These are phyloP conservation scores for Amitus sp. DNA, from an alignment of 2,888 invertebrate species.

Conservation along the genomic window DNA sequence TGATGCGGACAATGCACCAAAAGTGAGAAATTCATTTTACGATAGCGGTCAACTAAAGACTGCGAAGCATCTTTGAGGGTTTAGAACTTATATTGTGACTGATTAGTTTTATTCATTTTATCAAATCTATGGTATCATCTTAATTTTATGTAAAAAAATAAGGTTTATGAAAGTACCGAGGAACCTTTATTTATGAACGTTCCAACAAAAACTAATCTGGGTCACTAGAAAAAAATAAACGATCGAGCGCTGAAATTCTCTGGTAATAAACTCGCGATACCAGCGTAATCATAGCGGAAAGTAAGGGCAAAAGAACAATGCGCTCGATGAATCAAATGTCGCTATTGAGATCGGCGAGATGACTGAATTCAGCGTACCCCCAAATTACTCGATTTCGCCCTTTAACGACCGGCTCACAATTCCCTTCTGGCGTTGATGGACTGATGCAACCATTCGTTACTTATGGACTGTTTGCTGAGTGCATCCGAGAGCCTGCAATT, in stretches of 20 bases:
- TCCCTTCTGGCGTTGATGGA: slow-evolving; percentile 32
- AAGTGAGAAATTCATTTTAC: slow-evolving; percentile 37
- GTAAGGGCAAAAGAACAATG: slow-evolving; percentile 10
- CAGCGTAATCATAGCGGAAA: too few relatives aligned
- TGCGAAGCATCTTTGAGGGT: too few relatives aligned
- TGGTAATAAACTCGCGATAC: too few relatives aligned
- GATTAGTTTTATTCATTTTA: too few relatives aligned
- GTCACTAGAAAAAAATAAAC: too few relatives aligned
- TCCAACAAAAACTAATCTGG: too few relatives aligned
- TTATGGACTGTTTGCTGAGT: slow-evolving; percentile 29
- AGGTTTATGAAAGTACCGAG: too few relatives aligned
- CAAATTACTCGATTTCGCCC: slow-evolving; percentile 28
- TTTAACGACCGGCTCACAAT: slow-evolving; percentile 41
- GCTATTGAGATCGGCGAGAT: slow-evolving; percentile 28
- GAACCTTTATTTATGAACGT: too few relatives aligned
- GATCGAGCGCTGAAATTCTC: too few relatives aligned
- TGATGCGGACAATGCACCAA: slow-evolving; percentile 37
- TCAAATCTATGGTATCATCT: too few relatives aligned
- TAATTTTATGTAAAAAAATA: too few relatives aligned
- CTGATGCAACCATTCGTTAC: slow-evolving; percentile 41
- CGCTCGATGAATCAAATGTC: slow-evolving; percentile 26
- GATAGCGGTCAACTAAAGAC: slow-evolving; percentile 31
- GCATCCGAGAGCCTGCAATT: slow-evolving; percentile 31
- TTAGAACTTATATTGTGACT: too few relatives aligned
- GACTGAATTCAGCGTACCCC: slow-evolving; percentile 18